phyloP scores from a whole-genome alignment of 2,797 vertebrate species.

The Molossus alvarezi region DNA sequence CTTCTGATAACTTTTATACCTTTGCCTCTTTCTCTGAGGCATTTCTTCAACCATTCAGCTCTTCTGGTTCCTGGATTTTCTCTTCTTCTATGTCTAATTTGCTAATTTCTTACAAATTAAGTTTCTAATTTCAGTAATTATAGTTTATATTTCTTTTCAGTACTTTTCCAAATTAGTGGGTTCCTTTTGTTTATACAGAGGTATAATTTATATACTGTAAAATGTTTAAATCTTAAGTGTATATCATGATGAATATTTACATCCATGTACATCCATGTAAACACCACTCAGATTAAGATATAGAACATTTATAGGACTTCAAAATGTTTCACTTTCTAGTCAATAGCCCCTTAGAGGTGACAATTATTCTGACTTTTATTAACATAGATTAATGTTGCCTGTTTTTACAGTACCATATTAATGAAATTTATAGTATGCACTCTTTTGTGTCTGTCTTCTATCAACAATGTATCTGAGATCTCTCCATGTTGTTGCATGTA shows the following conservation, averaged over 20 bases:
- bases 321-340: too few species aligned
- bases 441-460: too few species aligned
- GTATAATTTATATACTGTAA: slow-evolving; percentile 29
- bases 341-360: too few species aligned
- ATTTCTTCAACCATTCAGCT: neutral
- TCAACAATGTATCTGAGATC: neutral
- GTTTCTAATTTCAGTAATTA: slow-evolving; percentile 52
- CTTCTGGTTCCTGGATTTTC: slow-evolving; percentile 24
- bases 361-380: too few species aligned
- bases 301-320: too few species aligned
- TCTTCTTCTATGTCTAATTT: slow-evolving; percentile 44
- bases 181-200: neutral
- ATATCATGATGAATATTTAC: slow-evolving; percentile 9
- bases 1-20: neutral
- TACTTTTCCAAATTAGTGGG: slow-evolving; percentile 8
- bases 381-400: too few species aligned
- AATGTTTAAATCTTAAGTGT: slow-evolving; percentile 27
- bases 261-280: neutral
- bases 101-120: slow-evolving; percentile 56
- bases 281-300: neutral
- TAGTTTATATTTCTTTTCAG: slow-evolving; percentile 20
- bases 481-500: neutral
- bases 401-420: too few species aligned
- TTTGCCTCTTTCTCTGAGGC: neutral
- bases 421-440: too few species aligned